Evolutionary conservation across 2,113 vertebrate genomes (phyloP).

Genomic region (Nerophis lumbriciformis): DNA sequence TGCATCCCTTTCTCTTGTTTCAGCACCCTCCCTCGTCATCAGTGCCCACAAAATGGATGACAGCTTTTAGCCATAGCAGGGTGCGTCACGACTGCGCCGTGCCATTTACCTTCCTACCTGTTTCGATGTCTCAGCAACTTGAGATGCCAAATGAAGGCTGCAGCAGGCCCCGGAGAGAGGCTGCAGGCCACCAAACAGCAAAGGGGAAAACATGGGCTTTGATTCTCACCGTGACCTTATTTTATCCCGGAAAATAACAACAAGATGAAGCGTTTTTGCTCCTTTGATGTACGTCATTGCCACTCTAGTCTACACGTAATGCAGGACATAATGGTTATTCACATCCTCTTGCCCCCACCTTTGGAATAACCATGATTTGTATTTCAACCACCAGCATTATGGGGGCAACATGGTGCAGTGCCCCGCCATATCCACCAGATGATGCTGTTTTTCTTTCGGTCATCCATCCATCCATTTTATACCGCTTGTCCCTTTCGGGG

Average conservation of each 20-base stretch:
- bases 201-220: neutral
- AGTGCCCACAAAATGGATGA: slow-evolving; percentile 77
- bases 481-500: too few species aligned
- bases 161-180: neutral
- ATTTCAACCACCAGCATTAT: too few species aligned
- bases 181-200: slow-evolving; percentile 19
- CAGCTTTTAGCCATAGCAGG: slow-evolving; percentile 71
- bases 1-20: slow-evolving; percentile 4
- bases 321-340: neutral
- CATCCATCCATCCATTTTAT: too few species aligned
- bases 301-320: neutral
- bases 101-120: slow-evolving; percentile 71
- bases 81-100: slow-evolving; percentile 72
- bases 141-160: slow-evolving; percentile 36
- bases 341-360: neutral
- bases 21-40: slow-evolving; percentile 56
- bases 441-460: neutral
- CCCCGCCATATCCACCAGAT: neutral
- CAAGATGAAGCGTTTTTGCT: slow-evolving; percentile 8
- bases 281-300: slow-evolving; percentile 9
- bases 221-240: neutral
- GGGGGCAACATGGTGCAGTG: neutral
- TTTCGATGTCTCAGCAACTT: slow-evolving; percentile 69
- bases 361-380: too few species aligned
- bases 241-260: slow-evolving; percentile 1